Evolutionary conservation across 2,888 invertebrate genomes (phyloP), one percentile per base, ranked within the genome.

Genomic region (Amiota communis): DNA sequence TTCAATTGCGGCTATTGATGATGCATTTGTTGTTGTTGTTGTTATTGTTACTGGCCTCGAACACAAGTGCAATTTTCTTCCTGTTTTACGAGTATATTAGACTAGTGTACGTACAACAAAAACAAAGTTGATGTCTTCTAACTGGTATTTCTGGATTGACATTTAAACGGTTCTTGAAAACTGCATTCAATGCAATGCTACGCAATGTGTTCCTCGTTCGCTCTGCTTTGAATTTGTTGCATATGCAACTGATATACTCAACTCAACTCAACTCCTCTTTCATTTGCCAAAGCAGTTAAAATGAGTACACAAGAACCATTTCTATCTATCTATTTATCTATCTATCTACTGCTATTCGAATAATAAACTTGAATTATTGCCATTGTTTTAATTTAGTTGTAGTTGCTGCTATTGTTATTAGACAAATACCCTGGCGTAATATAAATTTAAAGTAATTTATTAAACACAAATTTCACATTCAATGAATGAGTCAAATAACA

Each of bases 81-180:
- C 71, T 74, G 74, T 63, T 61, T 71, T 20, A 53, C 64, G 46
- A 36, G 36, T 36, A 36, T 20, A 59, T 59, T 15, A 59, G 17
- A 64, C n/a, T n/a, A n/a, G n/a, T 23, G 23, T 1, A 23, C 64
- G n/a, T 64, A 46, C 64, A 46, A 59, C 17, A 10, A 51, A 8
- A 51, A 51, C 12, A 20, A 10, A 11, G 48, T 48, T 48, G 48
- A 36, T 73, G 64, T 68, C 79, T 80, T 82, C 82, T 84, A 85
- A 86, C 85, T 85, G 86, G 86, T 84, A 86, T 86, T 86, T 85
- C 85, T 81, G 83, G 85, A 86, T 85, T 85, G 85, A 82, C 84
- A 85, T 85, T 85, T 84, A 86, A 85, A 86, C 85, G 84, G 86
- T 86, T 84, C 82, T 84, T 85, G 79, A 68, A 72, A 81, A 68